Base-by-base conservation (phyloP, 2,888 invertebrate species). In the Pseudoips prasinana region DNA sequence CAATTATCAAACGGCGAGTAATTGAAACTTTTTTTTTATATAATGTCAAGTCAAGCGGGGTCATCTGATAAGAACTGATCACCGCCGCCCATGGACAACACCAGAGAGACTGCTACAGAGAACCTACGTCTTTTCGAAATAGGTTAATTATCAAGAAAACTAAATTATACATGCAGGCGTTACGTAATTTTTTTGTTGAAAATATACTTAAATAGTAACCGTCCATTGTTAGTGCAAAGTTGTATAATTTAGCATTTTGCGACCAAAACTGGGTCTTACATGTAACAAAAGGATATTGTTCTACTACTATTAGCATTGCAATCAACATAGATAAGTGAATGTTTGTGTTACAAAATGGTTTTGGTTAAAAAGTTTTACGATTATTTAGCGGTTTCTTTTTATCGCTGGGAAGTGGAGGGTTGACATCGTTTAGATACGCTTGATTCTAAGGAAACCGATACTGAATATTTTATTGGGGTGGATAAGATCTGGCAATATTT, bases 201-300 rank as follows among this genome's bases (percentile, higher is more conserved):
- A 70, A 62, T 64, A 66, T 66, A 64, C 14, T 14, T 14, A 2
- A 59, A 68, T 58, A 68, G 38, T 48, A 20, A 20, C 54, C 61
- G 55, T 44, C 73, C 55, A 79, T 80, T 80, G 80, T 81, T 76
- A 63, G 47, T 57, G 49, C 54, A 48, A 59, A 52, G 64, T 74
- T 78, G 75, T 75, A 76, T 76, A 77, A 77, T 77, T 76, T 77
- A 61, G 71, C 73, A 64, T 80, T 81, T 78, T 64, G 64, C 76
- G 67, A 70, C 71, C 69, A 79, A 82, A 85, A 78, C 73, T 83
- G 80, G 84, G 86, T 78, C 82, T 84, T 73, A 65, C 68, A 66
- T 57, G 63, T 57, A 81, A 86, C 86, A 86, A 84, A 84, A 84
- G 84, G 76, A 84, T 82, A 86, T 86, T 85, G 84, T 84, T 81